Conservation (phyloP, 2,888 invertebrate species). For the Ophraella communa region DNA sequence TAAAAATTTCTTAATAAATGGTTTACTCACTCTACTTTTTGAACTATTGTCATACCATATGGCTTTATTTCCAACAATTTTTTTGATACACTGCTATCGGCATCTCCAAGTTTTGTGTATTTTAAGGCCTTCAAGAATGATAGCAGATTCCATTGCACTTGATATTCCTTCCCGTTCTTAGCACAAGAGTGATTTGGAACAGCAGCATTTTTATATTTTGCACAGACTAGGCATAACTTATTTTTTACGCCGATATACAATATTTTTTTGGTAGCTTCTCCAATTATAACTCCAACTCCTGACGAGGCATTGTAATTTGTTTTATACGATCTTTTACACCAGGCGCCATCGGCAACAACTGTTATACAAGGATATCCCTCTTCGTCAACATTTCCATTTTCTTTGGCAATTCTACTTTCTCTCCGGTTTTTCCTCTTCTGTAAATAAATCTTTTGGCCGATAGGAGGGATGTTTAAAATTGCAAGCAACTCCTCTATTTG, state of each 20-base stretch:
- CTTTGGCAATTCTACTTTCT: not conserved
- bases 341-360: not conserved
- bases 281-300: constrained; percentile 9
- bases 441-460: too few species aligned
- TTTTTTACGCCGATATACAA: constrained; percentile 1
- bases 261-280: constrained; percentile 8
- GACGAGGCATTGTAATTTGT: constrained; percentile 3
- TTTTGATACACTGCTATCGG: too few species aligned
- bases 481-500: too few species aligned
- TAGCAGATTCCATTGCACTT: not conserved
- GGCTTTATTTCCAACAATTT: too few species aligned
- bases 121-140: not conserved
- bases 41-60: not conserved
- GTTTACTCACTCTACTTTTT: not conserved
- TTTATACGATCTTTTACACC: constrained; percentile 3
- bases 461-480: too few species aligned
- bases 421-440: too few species aligned
- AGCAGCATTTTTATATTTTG: not conserved
- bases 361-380: not conserved
- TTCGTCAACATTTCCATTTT: not conserved
- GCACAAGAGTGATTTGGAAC: not conserved
- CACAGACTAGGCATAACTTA: not conserved
- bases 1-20: not conserved
- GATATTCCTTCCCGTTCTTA: not conserved
- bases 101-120: too few species aligned